Evolutionary conservation across 1,140 invertebrate genomes (phyloP), one percentile per base, ranked within the genome.

Genomic region (Drosophila bipectinata): DNA sequence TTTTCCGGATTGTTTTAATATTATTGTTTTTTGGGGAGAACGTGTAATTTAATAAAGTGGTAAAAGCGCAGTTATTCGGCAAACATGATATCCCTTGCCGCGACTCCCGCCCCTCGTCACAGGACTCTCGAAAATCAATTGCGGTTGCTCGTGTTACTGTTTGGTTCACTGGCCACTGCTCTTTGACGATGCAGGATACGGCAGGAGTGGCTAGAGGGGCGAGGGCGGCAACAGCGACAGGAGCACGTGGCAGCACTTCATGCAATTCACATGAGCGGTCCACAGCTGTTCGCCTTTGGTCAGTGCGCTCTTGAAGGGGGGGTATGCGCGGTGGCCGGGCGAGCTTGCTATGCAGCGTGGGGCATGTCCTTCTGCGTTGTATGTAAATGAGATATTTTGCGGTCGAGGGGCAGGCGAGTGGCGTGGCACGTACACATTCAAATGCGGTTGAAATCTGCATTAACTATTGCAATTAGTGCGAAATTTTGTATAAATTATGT

Each of bases 401-500:
- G 82, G 83, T 83, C 53, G 52, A 30, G 32, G 14, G 44, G 51
- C 41, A 21, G 51, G 24, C 26, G 8, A 21, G 28, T 32, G 54
- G 64, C 30, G 72, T 28, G 26, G 77, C 74, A 87, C 82, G 82
- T 85, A 78, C 75, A 75, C 63, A 84, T 82, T 82, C 74, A 79
- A 79, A 87, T 87, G 82, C 59, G 82, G 82, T 87, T 82, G 74
- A 87, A 87, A 87, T 87, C 82, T 87, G 82, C 82, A 87, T 87
- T 87, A 87, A 87, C 83, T 87, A 88, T 88, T 83, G 83, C 83
- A 87, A 87, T 87, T 87, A 87, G 83, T 88, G 72, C 83, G 79
- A 77, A 87, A 88, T 87, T 88, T 77, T 54, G 76, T 73, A 87
- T 87, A 87, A 87, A 87, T 87, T 87, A 87, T 87, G 83, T 88